These are phyloP conservation scores for Phallusia fumigata DNA, from an alignment of 23 tunicate genomes.

Conservation along the genomic window DNA sequence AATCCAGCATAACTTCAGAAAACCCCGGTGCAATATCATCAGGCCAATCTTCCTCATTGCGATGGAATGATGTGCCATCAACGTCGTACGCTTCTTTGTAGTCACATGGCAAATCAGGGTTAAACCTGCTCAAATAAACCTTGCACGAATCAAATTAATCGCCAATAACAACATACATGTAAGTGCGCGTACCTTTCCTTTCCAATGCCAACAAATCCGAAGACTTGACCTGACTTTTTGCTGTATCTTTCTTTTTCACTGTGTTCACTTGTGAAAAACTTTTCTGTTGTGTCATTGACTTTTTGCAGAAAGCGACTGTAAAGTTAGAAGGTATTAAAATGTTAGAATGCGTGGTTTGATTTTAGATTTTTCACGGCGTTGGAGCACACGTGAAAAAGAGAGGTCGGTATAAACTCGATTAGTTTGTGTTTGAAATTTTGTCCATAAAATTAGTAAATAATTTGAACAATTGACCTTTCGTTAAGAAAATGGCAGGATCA, in stretches of 20 bases:
- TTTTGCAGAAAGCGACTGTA: not conserved
- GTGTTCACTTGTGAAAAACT: not conserved
- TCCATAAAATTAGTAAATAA: too few relatives aligned
- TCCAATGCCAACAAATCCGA: slow-evolving; percentile 33
- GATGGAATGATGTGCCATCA: slow-evolving; percentile 20
- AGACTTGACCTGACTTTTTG: not conserved
- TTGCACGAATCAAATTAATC: not conserved
- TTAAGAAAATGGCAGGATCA: too few relatives aligned
- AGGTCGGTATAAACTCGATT: too few relatives aligned
- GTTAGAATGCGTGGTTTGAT: too few relatives aligned
- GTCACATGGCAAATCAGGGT: slow-evolving; percentile 32
- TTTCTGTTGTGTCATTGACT: not conserved
- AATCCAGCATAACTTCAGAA: slow-evolving; percentile 20
- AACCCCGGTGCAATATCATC: slow-evolving; percentile 28
- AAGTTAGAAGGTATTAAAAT: too few relatives aligned
- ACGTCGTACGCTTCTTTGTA: slow-evolving; percentile 60
- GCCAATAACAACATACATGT: not conserved
- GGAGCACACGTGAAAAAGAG: too few relatives aligned
- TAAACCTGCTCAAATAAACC: not conserved
- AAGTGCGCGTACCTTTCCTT: slow-evolving; percentile 20
- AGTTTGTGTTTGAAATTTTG: too few relatives aligned
- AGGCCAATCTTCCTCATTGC: slow-evolving; percentile 42
- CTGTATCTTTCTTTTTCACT: not conserved
- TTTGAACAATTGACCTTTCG: too few relatives aligned
- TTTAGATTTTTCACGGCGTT: too few relatives aligned